phyloP scores from a whole-genome alignment of 2,113 vertebrate genomes.

The Strix aluco region DNA sequence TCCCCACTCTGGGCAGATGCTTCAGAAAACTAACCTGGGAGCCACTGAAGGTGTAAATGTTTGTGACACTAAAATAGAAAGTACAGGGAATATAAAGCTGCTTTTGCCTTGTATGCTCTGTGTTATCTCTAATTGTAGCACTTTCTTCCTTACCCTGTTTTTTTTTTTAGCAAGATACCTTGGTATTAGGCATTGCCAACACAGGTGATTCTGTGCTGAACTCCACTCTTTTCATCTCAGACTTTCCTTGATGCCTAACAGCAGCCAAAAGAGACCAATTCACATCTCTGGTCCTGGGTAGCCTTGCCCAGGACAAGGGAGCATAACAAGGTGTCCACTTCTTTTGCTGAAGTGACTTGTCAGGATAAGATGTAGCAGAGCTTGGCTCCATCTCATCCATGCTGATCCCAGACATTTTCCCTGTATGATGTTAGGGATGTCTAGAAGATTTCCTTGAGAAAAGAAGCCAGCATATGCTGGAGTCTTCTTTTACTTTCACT shows the following conservation, averaged over 20 bases:
- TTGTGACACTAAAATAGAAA: background rate
- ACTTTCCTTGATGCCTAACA: background rate
- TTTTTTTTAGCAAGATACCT: background rate
- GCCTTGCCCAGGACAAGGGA: background rate
- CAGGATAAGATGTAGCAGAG: background rate
- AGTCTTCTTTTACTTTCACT: background rate
- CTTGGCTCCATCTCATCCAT: background rate
- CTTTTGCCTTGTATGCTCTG: background rate
- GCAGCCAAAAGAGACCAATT: background rate
- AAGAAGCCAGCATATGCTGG: background rate
- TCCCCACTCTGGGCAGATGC: background rate
- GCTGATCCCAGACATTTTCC: background rate
- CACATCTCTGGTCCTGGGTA: background rate
- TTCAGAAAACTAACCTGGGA: background rate
- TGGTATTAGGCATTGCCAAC: background rate
- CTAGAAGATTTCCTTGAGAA: background rate
- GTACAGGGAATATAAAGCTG: background rate
- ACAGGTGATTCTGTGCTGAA: background rate
- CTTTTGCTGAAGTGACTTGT: background rate
- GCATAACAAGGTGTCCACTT: accelerated
- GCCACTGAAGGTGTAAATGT: background rate
- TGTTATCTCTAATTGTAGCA: background rate
- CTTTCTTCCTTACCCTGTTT: background rate
- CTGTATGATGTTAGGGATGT: background rate
- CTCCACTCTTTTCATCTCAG: background rate